phyloP scores from a whole-genome alignment of 2,113 vertebrate genomes.

The Odocoileus hemionus region DNA sequence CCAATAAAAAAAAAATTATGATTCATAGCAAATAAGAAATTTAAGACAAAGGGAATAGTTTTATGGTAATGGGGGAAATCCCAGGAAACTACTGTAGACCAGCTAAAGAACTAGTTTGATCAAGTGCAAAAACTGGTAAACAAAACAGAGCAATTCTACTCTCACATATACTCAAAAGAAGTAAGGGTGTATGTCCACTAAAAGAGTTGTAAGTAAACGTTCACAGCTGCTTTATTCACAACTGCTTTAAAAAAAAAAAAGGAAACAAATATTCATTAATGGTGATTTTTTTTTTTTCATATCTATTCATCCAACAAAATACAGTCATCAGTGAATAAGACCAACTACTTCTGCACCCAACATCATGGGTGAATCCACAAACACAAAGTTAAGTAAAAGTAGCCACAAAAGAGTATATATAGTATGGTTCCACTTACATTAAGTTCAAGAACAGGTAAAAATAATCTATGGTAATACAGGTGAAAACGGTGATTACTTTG shows the following conservation, averaged over 20 bases:
- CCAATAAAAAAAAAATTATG: neutral
- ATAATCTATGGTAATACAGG: neutral
- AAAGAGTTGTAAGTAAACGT: neutral
- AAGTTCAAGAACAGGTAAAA: neutral
- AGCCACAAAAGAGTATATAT: neutral
- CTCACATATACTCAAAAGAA: neutral
- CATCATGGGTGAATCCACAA: neutral
- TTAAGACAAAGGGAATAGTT: neutral
- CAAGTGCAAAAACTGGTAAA: neutral
- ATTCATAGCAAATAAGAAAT: neutral
- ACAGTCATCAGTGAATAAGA: neutral
- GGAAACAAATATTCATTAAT: neutral
- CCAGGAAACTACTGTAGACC: neutral
- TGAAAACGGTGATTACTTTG: neutral
- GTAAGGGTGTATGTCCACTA: neutral
- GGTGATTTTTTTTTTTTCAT: neutral
- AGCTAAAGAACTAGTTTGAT: neutral
- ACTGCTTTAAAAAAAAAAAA: neutral
- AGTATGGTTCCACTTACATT: neutral
- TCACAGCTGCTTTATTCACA: neutral
- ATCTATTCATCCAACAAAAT: neutral
- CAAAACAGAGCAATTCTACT: neutral
- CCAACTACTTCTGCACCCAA: neutral
- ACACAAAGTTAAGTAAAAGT: neutral
- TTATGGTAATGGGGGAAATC: neutral